Conservation (phyloP, 2,888 invertebrate genomes). For the Diplazon laetatorius region DNA sequence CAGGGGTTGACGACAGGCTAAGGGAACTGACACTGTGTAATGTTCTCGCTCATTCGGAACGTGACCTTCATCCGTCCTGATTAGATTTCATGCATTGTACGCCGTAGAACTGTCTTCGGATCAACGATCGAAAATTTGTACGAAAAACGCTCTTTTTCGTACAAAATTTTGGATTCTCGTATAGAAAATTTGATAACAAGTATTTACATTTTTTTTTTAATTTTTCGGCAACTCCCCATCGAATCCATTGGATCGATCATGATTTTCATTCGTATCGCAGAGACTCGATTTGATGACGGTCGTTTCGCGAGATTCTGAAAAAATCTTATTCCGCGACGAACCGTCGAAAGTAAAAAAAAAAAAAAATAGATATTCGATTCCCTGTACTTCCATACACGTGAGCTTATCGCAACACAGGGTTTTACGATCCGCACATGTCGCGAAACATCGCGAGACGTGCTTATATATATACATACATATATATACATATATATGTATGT, state of each 20-base stretch:
- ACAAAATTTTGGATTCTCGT: too few relatives aligned
- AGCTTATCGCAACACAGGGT: slow-evolving; percentile 34
- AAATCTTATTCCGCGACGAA: not conserved
- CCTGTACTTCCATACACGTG: not conserved
- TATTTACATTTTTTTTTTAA: slow-evolving; percentile 36
- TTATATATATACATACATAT: too few relatives aligned
- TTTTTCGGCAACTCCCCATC: slow-evolving; percentile 42
- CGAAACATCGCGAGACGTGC: too few relatives aligned
- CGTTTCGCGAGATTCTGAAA: slow-evolving; percentile 7
- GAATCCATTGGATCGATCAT: slow-evolving; percentile 52
- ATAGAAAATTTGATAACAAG: too few relatives aligned
- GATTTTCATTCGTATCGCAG: slow-evolving; percentile 33
- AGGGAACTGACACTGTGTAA: slow-evolving; percentile 45
- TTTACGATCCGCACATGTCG: not conserved
- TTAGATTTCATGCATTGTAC: slow-evolving; percentile 28
- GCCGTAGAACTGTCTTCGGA: too few relatives aligned
- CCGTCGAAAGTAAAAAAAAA: too few relatives aligned
- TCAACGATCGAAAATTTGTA: too few relatives aligned
- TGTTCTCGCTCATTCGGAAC: slow-evolving; percentile 33
- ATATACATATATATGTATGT: too few relatives aligned
- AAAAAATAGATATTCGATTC: not conserved
- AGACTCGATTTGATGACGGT: not conserved
- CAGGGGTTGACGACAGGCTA: slow-evolving; percentile 61
- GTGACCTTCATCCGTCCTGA: slow-evolving; percentile 45
- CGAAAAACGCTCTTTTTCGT: too few relatives aligned